A percentile compares a stretch with the other conserved stretches of the same genome.
Conservation (phyloP, 2,888 invertebrate genomes). For the Hedychridium roseum region DNA sequence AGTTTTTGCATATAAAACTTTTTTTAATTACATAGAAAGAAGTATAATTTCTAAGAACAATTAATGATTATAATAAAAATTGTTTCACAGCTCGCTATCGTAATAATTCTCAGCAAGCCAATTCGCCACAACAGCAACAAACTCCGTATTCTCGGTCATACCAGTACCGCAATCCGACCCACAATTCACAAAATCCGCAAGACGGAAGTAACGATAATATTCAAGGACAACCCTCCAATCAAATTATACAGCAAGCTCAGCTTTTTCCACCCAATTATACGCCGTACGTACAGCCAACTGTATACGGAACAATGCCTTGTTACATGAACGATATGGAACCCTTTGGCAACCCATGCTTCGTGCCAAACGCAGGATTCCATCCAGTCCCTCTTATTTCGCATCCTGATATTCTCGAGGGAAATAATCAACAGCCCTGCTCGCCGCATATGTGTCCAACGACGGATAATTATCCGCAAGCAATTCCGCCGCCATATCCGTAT, state of each 20-base stretch:
- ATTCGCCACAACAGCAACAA: conserved; percentile 13
- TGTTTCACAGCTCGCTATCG: conserved; percentile 33
- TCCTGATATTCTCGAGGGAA: conserved; percentile 38
- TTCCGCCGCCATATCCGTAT: conserved; percentile 40
- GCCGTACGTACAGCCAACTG: conserved; percentile 36
- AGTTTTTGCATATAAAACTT: neutral
- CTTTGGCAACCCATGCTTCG: conserved; percentile 33
- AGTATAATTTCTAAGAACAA: neutral
- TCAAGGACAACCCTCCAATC: conserved; percentile 14
- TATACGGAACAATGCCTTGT: conserved; percentile 38
- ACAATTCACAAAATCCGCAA: conserved; percentile 13
- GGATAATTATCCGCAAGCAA: conserved; percentile 36
- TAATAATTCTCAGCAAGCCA: conserved; percentile 19
- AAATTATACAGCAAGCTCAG: conserved; percentile 16
- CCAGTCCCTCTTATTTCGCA: conserved; percentile 42
- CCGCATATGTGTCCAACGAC: conserved; percentile 29
- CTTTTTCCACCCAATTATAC: conserved; percentile 29
- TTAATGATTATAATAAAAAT: neutral
- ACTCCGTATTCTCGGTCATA: conserved; percentile 14
- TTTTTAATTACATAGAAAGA: neutral
- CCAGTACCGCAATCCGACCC: conserved; percentile 9
- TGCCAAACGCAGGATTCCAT: conserved; percentile 35
- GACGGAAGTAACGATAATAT: conserved; percentile 15
- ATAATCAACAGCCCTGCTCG: conserved; percentile 25
- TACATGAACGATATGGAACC: conserved; percentile 39